phyloP scores from a whole-genome alignment of 2,888 invertebrate species.

The Esperia sulphurella region DNA sequence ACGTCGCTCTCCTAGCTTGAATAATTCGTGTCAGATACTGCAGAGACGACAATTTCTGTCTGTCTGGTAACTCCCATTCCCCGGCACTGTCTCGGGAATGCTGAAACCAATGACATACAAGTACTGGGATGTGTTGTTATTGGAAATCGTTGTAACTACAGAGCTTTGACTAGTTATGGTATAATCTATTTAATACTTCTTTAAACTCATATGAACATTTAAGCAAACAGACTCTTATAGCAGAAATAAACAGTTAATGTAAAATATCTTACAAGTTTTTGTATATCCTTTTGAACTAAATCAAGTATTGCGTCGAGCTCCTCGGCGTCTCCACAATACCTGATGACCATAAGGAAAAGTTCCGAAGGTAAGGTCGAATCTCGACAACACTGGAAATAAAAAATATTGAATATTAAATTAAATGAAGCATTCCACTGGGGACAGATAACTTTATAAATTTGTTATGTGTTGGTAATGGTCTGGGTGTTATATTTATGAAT shows the following conservation, averaged over 20 bases:
- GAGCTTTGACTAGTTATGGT: no score
- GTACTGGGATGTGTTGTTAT: no score
- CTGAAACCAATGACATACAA: conserved; percentile 35
- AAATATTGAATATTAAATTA: not conserved
- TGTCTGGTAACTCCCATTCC: conserved; percentile 89
- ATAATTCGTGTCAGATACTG: conserved; percentile 88
- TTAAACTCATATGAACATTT: no score
- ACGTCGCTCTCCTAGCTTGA: conserved; percentile 77
- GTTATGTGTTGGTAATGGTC: no score
- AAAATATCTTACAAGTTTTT: conserved; percentile 77
- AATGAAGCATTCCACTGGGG: no score
- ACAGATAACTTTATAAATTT: no score
- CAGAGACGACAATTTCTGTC: conserved; percentile 92
- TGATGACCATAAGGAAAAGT: conserved; percentile 89
- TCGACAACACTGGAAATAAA: conserved; percentile 84
- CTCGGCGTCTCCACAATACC: conserved; percentile 88
- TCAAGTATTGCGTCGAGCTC: conserved; percentile 91
- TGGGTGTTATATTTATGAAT: no score
- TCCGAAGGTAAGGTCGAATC: conserved; percentile 89
- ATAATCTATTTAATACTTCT: no score
- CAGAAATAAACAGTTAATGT: not conserved
- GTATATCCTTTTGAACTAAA: conserved; percentile 89
- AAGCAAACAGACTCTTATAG: no score
- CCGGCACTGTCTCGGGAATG: conserved; percentile 92
- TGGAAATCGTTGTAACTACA: no score